Evolutionary conservation across 64 coral and sea anemone genomes (phyloP), one percentile per base, ranked within the genome.

Genomic region (Platygyra sinensis): DNA sequence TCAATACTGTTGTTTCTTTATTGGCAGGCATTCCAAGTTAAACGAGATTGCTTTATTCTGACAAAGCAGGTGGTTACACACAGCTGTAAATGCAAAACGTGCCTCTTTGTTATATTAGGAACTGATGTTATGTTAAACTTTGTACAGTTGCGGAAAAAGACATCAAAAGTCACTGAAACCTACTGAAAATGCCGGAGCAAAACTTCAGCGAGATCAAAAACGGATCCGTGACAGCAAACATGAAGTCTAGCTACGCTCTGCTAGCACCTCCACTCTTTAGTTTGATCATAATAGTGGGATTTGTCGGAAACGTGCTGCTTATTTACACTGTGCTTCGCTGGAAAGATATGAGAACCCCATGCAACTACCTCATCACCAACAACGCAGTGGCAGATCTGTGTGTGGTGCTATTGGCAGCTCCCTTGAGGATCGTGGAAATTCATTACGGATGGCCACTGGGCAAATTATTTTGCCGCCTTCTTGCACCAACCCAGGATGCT

Each of bases 291-390:
- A 63, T 91, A 5, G 64, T 79, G 2, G 95, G 95, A 24, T 65
- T 84, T 30, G 73, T 88, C 19, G 95, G 95, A 9, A 94, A 87
- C 72, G 46, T 59, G 67, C 67, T 97, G 20, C 88, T 97, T 18
- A 88, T 97, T 28, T 86, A 77, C 33, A 94, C 92, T 9, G 62
- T 94, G 30, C 33, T 97, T 33, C 91, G 95, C 30, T 93, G 95
- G 91, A 59, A 74, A 74, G 89, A 90, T 15, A 88, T 97, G 80
- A 86, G 87, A 14, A 97, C 91, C 16, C 87, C 95, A 2, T 97
- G 95, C 29, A 97, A 97, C 77, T 97, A 94, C 42, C 83, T 97
- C 17, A 87, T 97, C 72, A 86, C 90, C 59, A 97, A 92, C 76
- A 94, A 94, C 20, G 95, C 95, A 22, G 64, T 94, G 1, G 95